A percentile compares a stretch with the other conserved stretches of the same genome.
These are phyloP conservation scores for Onychomys torridus DNA, from an alignment of 2,797 vertebrate species.

Conservation along the genomic window DNA sequence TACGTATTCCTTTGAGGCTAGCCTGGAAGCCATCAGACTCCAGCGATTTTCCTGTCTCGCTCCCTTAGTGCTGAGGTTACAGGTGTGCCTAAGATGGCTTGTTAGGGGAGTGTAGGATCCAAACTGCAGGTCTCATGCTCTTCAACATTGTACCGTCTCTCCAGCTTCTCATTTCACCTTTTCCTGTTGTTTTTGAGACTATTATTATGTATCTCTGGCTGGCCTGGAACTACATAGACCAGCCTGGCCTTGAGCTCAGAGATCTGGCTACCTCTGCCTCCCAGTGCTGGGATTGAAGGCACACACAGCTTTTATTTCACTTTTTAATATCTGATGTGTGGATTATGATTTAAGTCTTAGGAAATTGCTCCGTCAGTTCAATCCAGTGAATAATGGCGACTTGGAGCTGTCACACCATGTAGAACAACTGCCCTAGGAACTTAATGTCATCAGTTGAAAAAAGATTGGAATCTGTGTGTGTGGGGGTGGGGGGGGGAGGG, in stretches of 20 bases:
- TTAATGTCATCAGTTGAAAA: slow-evolving; percentile 35
- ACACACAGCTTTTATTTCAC: background rate
- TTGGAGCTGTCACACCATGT: background rate
- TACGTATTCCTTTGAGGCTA: background rate
- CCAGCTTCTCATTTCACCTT: background rate
- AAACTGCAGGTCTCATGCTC: background rate
- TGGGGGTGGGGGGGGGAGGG: background rate
- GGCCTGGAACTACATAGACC: background rate
- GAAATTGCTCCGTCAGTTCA: slow-evolving; percentile 37
- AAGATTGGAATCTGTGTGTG: background rate
- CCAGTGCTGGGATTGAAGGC: background rate
- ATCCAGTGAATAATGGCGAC: slow-evolving; percentile 12
- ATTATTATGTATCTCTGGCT: background rate
- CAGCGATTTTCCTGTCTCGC: no score
- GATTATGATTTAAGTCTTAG: slow-evolving; percentile 43
- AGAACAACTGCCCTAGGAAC: background rate
- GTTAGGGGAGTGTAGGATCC: background rate
- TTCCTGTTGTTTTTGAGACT: background rate
- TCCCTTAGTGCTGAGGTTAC: background rate
- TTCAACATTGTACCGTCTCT: background rate
- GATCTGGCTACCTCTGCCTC: background rate
- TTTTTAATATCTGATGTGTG: slow-evolving; percentile 25
- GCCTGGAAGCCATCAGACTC: background rate
- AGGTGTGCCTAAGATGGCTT: background rate
- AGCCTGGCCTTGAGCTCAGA: background rate